phyloP scores from a whole-genome alignment of 2,888 invertebrate species.

The Pogonocherus hispidulus region DNA sequence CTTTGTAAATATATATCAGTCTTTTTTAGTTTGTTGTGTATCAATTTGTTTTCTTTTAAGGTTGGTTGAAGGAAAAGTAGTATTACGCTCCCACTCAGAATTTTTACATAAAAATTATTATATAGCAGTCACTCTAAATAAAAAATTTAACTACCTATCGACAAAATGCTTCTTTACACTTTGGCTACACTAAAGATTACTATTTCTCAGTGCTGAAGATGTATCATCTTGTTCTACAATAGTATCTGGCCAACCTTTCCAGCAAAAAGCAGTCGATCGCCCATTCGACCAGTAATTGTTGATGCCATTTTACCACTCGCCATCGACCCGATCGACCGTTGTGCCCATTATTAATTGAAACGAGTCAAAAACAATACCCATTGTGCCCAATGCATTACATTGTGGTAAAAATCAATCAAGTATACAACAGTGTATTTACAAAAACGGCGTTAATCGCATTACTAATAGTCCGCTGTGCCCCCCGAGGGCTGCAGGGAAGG shows the following conservation, averaged over 20 bases:
- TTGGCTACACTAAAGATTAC: too few species aligned
- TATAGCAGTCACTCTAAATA: too few species aligned
- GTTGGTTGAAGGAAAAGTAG: too few species aligned
- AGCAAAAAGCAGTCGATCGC: background rate
- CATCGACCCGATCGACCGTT: conserved; percentile 24
- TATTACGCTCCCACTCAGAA: too few species aligned
- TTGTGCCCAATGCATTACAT: conserved; percentile 50
- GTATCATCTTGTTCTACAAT: too few species aligned
- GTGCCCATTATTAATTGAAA: conserved; percentile 49
- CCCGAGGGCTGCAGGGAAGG: conserved; percentile 54
- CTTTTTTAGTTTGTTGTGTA: too few species aligned
- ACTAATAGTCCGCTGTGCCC: conserved; percentile 61
- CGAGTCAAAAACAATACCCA: conserved; percentile 57
- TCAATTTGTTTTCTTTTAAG: too few species aligned
- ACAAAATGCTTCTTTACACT: too few species aligned
- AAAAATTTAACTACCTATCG: too few species aligned
- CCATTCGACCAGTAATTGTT: conserved; percentile 35
- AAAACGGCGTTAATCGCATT: conserved; percentile 68
- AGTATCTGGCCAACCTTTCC: background rate
- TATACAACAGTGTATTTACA: conserved; percentile 60
- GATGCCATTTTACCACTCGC: conserved; percentile 25
- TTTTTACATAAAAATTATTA: too few species aligned
- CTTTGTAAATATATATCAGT: background rate
- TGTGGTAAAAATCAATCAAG: conserved; percentile 66
- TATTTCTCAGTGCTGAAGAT: too few species aligned